Base-by-base conservation (phyloP, 2,888 invertebrate genomes). In the Peribatodes rhomboidaria region DNA sequence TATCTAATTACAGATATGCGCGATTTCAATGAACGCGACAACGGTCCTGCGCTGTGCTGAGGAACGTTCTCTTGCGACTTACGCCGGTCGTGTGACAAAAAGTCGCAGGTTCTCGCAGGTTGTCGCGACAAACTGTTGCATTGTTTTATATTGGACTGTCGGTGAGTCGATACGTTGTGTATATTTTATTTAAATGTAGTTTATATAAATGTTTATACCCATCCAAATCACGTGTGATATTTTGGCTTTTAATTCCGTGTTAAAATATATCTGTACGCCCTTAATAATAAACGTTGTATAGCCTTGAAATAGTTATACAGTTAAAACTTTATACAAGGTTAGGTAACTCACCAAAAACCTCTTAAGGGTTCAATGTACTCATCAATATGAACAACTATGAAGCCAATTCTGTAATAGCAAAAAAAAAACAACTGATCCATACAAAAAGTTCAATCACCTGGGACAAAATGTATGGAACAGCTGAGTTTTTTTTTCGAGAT, bases 11-110 rank as follows among this genome's bases (percentile, higher is more conserved):
- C 87, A 92, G 92, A 83, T 92, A 92, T 85, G 88, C 90, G 90
- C 92, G 92, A 71, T 85, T 92, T 73, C 83, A 90, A 79, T 90
- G 76, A 87, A 78, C 78, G 81, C 77, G 77, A 71, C n/a, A n/a
- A n/a, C 62, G 69, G 70, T 70, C 74, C 79, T 73, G 79, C 78
- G 79, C 76, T 74, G 74, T 74, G 77, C 74, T 82, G 80, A 81
- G 8, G 44, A 20, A 39, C 35, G 33, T 18, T n/a, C n/a, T 46
- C 44, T 13, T 58, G 64, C 58, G 59, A 58, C 37, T 59, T 20
- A 10, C 54, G 47, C 16, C 18, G 13, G 49, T 50, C 39, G 53
- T 47, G 41, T 49, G 58, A 59, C 54, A 42, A 31, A 53, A 39
- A 50, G 42, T 60, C 60, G 60, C 41, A 22, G 10, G 31, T 33